These are phyloP conservation scores for Lasius platythorax DNA, from an alignment of 2,888 invertebrate species.

Conservation along the genomic window DNA sequence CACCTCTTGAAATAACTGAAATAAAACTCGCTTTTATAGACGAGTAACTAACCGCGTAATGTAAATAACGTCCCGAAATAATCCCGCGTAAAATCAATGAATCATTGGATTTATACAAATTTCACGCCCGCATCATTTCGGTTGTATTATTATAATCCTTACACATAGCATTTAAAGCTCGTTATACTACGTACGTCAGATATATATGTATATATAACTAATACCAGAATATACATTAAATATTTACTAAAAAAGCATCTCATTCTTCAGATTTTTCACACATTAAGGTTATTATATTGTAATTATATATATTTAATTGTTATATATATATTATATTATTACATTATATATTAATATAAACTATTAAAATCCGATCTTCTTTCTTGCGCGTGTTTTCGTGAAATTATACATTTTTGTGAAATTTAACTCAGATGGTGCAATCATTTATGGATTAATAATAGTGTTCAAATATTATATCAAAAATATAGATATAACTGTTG, in stretches of 20 bases:
- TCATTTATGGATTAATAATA: neutral
- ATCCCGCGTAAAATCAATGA: constrained; percentile 38
- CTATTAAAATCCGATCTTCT: neutral
- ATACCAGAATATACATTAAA: neutral
- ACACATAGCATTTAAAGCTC: constrained; percentile 21
- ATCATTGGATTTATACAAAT: constrained; percentile 51
- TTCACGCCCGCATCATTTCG: constrained; percentile 25
- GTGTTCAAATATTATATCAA: neutral
- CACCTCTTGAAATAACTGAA: neutral
- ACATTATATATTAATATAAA: neutral
- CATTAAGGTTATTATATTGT: too few relatives aligned
- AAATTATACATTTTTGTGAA: neutral
- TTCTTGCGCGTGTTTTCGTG: neutral
- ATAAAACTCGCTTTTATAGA: constrained; percentile 9
- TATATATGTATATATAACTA: too few relatives aligned
- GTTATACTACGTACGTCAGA: neutral
- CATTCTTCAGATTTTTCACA: neutral
- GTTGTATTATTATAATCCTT: constrained; percentile 48
- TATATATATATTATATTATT: too few relatives aligned
- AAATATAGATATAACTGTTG: neutral
- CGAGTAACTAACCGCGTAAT: constrained; percentile 8
- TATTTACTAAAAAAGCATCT: neutral
- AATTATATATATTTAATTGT: too few relatives aligned
- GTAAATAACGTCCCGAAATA: constrained; percentile 37
- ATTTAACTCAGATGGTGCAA: neutral